Percentiles rank a stretch among this genome's conserved stretches.
Conservation (phyloP, 2,888 invertebrate genomes). For the Heteromurus nitidus region DNA sequence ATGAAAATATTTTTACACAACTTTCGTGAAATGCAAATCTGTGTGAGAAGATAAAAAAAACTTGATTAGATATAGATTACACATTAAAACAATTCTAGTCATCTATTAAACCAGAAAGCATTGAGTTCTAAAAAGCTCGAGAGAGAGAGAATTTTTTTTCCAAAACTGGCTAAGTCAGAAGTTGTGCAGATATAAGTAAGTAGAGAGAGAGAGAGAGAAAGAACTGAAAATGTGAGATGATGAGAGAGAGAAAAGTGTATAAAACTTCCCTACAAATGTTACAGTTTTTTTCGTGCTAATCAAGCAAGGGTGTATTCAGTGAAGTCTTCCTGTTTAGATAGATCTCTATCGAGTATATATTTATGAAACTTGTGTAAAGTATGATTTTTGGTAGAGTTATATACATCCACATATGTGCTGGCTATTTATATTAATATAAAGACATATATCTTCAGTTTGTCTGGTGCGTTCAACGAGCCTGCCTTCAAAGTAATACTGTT, state of each 20-base stretch:
- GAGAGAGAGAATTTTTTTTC: not conserved
- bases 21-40: slow-evolving; percentile 1
- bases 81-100: not conserved
- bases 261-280: not conserved
- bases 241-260: not conserved
- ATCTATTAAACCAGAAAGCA: not conserved
- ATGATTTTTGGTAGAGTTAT: too few relatives aligned
- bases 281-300: slow-evolving; percentile 21
- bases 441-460: too few relatives aligned
- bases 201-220: slow-evolving; percentile 10
- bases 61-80: slow-evolving; percentile 20
- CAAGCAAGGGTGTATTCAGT: slow-evolving; percentile 54
- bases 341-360: too few relatives aligned
- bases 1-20: slow-evolving; percentile 15
- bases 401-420: not conserved
- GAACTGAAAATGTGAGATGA: slow-evolving; percentile 17
- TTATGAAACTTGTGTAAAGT: too few relatives aligned
- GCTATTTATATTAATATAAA: not conserved
- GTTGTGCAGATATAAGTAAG: slow-evolving; percentile 35
- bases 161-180: slow-evolving; percentile 40
- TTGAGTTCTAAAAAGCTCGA: slow-evolving; percentile 12
- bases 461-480: too few relatives aligned
- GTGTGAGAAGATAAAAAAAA: slow-evolving; percentile 1
- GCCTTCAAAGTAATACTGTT: too few relatives aligned
- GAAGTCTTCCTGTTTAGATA: slow-evolving; percentile 38